Evolutionary conservation across 2,888 invertebrate genomes (phyloP).

Genomic region (Nysson spinosus): DNA sequence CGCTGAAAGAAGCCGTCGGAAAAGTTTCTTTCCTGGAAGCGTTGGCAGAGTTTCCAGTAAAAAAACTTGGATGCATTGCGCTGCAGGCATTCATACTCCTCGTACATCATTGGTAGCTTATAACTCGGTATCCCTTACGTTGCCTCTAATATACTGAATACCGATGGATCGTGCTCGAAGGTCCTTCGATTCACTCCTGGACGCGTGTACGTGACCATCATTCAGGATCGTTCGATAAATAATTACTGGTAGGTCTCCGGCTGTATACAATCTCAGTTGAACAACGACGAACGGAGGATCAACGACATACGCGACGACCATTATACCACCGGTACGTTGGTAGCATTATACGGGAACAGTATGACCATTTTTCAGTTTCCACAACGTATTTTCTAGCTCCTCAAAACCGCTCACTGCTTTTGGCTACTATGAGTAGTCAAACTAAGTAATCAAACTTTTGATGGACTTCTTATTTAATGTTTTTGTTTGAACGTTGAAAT

Average conservation of each 20-base stretch:
- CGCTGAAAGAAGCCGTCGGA: too few species aligned
- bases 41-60: neutral
- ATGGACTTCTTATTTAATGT: too few species aligned
- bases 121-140: conserved; percentile 16
- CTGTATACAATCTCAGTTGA: neutral
- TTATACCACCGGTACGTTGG: conserved; percentile 29
- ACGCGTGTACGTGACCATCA: conserved; percentile 65
- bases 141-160: conserved; percentile 47
- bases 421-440: too few species aligned
- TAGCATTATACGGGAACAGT: conserved; percentile 25
- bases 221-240: conserved; percentile 68
- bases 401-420: too few species aligned
- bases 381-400: conserved; percentile 55
- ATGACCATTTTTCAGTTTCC: conserved; percentile 53
- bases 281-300: neutral
- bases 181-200: conserved; percentile 30
- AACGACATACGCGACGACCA: conserved; percentile 15
- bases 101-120: conserved; percentile 24
- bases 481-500: too few species aligned
- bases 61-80: conserved; percentile 5
- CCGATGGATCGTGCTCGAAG: conserved; percentile 32
- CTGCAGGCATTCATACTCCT: conserved; percentile 18
- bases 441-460: too few species aligned
- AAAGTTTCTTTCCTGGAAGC: neutral
- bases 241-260: conserved; percentile 61